Percentiles rank a stretch among this genome's conserved stretches.
Conservation (phyloP, 2,797 vertebrate species). For the Sebastes melanostomus region DNA sequence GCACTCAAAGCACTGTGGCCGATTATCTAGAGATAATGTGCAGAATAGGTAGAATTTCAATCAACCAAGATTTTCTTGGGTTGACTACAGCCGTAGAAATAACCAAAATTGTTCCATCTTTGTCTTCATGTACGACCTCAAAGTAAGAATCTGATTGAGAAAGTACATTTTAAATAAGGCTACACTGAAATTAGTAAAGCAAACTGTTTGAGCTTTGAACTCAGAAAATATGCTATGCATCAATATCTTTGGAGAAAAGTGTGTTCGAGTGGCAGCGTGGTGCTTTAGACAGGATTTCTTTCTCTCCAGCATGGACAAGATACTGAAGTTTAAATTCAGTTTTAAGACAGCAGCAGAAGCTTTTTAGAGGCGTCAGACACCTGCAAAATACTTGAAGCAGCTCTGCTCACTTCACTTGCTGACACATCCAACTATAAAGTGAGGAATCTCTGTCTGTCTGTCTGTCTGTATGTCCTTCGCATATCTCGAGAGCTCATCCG, state of each 20-base stretch:
- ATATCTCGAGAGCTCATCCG: not conserved
- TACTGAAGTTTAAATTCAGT: conserved; percentile 6
- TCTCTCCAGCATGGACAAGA: not conserved
- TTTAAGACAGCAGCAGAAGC: not conserved
- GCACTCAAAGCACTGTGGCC: not conserved
- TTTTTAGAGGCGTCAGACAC: not conserved
- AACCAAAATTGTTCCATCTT: not conserved
- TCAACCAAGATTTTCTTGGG: too few species aligned
- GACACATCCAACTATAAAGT: not conserved
- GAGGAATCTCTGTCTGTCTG: not conserved
- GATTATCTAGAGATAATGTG: not conserved
- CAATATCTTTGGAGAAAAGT: not conserved
- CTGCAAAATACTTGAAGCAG: not conserved
- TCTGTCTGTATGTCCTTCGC: not conserved
- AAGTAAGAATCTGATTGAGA: not conserved
- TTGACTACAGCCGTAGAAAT: not conserved
- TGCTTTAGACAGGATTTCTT: not conserved
- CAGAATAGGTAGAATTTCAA: too few species aligned
- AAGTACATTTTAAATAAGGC: not conserved
- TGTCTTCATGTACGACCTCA: not conserved
- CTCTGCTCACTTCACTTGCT: not conserved
- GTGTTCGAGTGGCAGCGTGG: not conserved
- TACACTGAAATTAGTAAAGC: not conserved
- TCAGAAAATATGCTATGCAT: not conserved
- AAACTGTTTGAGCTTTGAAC: not conserved